Percentiles rank a stretch among this genome's conserved stretches.
These are phyloP conservation scores for Conistra vaccinii DNA, from an alignment of 2,888 invertebrate species.

Conservation along the genomic window DNA sequence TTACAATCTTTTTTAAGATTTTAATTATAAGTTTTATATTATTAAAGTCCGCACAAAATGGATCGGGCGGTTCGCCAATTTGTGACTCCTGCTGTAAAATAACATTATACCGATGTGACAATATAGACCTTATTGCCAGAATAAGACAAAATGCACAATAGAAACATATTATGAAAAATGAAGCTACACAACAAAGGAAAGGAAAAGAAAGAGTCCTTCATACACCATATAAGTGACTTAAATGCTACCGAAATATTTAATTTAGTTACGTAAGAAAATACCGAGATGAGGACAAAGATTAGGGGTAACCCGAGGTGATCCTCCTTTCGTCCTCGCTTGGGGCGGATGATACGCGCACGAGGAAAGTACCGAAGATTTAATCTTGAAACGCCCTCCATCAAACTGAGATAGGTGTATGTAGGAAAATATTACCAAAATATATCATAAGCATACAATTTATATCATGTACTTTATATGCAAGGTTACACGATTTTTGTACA, in stretches of 20 bases:
- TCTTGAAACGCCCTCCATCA: constrained; percentile 53
- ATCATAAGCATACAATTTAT: constrained; percentile 48
- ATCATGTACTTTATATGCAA: constrained; percentile 39
- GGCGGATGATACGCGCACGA: constrained; percentile 29
- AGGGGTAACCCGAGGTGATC: constrained; percentile 28
- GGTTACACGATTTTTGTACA: constrained; percentile 10
- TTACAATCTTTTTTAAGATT: too few relatives aligned
- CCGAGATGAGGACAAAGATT: constrained; percentile 47
- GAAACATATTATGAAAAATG: constrained; percentile 4
- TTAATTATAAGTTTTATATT: too few relatives aligned
- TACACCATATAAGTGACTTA: constrained; percentile 11
- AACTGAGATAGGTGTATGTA: constrained; percentile 34
- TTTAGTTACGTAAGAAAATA: constrained; percentile 34
- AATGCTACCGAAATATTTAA: constrained; percentile 47
- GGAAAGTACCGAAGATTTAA: constrained; percentile 57
- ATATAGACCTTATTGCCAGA: too few relatives aligned
- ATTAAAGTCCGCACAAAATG: too few relatives aligned
- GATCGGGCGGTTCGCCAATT: too few relatives aligned
- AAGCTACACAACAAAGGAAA: constrained; percentile 5
- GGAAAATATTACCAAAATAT: constrained; percentile 52
- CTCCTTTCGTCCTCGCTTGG: constrained; percentile 11
- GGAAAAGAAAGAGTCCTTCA: background rate
- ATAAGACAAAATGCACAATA: too few relatives aligned
- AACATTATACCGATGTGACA: background rate
- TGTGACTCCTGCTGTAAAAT: too few relatives aligned